A percentile compares a stretch with the other conserved stretches of the same genome.
Evolutionary conservation across 2,113 vertebrate genomes (phyloP).

Genomic region (Pterophyllum scalare): DNA sequence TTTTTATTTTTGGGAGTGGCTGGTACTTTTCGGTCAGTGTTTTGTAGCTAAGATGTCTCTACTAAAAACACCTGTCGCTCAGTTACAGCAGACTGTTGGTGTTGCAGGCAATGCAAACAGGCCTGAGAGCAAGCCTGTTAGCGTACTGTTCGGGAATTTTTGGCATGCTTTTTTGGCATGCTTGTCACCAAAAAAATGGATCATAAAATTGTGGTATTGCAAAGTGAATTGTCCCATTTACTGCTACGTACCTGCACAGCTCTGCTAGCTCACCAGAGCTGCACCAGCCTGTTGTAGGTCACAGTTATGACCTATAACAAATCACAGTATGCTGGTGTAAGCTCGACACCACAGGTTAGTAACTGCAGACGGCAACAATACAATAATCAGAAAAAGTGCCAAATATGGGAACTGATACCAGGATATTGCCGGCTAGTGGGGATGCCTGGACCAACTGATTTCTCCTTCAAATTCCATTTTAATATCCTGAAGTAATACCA

Average conservation of each 20-base stretch:
- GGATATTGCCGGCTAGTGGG: not conserved
- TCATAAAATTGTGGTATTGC: not conserved
- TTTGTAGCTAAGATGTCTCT: fast-evolving
- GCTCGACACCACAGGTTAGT: too few species aligned
- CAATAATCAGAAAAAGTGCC: too few species aligned
- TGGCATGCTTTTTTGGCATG: too few species aligned
- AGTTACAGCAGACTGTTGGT: not conserved
- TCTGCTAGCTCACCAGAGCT: not conserved
- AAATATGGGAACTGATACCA: not conserved
- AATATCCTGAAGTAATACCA: not conserved
- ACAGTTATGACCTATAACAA: not conserved
- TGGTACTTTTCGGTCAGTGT: not conserved
- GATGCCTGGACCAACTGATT: constrained; percentile 19
- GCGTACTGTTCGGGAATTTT: too few species aligned
- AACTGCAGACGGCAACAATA: too few species aligned
- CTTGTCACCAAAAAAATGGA: not conserved
- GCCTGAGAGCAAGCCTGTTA: too few species aligned
- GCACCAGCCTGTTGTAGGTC: not conserved
- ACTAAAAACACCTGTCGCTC: not conserved
- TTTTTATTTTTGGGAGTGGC: not conserved
- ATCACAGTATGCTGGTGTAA: too few species aligned
- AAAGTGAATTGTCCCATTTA: fast-evolving
- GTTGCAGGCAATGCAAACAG: too few species aligned
- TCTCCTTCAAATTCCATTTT: not conserved
- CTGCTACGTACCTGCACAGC: not conserved